Base-by-base conservation (phyloP, 1,140 invertebrate species). In the Fopius arisanus region DNA sequence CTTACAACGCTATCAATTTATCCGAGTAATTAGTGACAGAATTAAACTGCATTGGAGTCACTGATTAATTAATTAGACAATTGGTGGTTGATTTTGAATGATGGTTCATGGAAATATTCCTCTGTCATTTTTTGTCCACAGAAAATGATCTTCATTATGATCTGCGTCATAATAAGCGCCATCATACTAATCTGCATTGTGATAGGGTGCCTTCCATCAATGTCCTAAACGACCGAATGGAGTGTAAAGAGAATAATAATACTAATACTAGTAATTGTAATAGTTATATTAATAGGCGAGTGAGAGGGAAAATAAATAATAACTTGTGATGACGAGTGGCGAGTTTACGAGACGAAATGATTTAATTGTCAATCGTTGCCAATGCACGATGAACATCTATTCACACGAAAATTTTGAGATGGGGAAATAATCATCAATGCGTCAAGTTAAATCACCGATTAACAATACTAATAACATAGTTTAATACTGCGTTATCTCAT, bases 131-230 rank as follows among this genome's bases (percentile, higher is more conserved):
- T 92, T 92, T 92, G 91, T 91, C 93, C 92, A 88, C 93, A 94
- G 93, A 94, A 94, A 94, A 93, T 93, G 91, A 93, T 94, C 90
- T 90, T 94, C 90, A 93, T 94, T 89, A 91, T 93, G 88, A 93
- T 94, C 91, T 93, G 93, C 91, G 89, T 94, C 87, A 88, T 91
- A 89, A 83, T 88, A 85, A 79, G 77, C 78, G 78, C 79, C 82
- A 81, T 87, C 81, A 84, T 88, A 85, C 78, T 87, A 82, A 83
- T 87, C 82, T 79, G 82, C 82, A 86, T 87, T 83, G 77, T 87
- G 69, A 76, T 83, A 84, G 82, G 76, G 73, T 81, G 73, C 81
- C 71, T 88, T 78, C 86, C 86, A 31, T 29, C 28, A 77, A 79
- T 79, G 78, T 81, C 77, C 74, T 87, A 86, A 87, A 84, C 72